Conservation (phyloP, 2,113 vertebrate species). For the Pseudorhombus dupliciocellatus region DNA sequence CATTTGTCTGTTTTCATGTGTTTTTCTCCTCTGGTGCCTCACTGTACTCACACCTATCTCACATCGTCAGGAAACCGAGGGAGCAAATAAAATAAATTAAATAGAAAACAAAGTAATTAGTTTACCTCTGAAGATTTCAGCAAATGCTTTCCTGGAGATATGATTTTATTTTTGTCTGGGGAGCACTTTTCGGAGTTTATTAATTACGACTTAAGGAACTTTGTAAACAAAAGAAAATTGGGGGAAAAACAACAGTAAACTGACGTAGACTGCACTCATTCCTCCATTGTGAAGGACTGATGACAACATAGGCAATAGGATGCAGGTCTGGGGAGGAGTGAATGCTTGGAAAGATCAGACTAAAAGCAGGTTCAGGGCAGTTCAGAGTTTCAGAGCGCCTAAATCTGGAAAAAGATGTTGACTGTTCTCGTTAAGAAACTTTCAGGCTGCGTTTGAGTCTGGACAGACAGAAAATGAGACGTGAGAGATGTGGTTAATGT, state of each 20-base stretch:
- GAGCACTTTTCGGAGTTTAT: conserved; percentile 51
- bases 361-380: no score
- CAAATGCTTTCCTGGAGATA: conserved; percentile 70
- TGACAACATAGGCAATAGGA: not conserved
- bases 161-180: conserved; percentile 54
- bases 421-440: no score
- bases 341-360: no score
- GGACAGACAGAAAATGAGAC: no score
- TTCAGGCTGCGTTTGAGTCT: no score
- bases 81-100: conserved; percentile 54
- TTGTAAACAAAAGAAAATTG: conserved; percentile 24
- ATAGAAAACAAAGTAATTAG: conserved; percentile 69
- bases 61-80: conserved; percentile 65
- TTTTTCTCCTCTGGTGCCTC: conserved; percentile 43
- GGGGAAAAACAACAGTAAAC: not conserved
- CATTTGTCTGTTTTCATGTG: conserved; percentile 53
- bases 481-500: no score
- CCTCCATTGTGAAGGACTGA: not conserved
- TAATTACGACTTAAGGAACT: conserved; percentile 59
- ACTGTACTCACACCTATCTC: conserved; percentile 57
- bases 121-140: conserved; percentile 69
- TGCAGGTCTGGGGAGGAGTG: not conserved
- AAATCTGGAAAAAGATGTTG: no score
- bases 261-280: not conserved
- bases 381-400: no score